A percentile compares a stretch with the other conserved stretches of the same genome.
Conservation (phyloP, 2,113 vertebrate genomes). For the Mus spicilegus region DNA sequence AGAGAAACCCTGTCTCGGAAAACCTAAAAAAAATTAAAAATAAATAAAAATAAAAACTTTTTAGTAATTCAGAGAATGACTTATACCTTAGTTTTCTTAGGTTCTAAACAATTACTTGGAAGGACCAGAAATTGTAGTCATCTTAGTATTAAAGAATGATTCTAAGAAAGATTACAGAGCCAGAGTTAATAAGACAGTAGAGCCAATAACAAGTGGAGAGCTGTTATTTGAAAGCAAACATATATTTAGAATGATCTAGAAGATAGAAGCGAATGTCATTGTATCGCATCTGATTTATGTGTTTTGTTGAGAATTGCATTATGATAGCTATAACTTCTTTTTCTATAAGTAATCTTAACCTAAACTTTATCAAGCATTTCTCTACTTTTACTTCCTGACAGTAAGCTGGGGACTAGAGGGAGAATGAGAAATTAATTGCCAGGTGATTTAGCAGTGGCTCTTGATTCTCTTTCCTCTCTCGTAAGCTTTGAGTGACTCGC, state of each 20-base stretch:
- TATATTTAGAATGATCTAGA: neutral
- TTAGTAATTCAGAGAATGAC: neutral
- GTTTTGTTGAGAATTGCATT: neutral
- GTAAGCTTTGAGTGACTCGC: neutral
- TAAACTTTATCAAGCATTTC: slow-evolving; percentile 40
- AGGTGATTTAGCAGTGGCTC: neutral
- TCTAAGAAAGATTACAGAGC: neutral
- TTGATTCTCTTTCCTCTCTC: neutral
- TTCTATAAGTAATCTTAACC: neutral
- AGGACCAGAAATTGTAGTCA: neutral
- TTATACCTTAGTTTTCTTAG: slow-evolving; percentile 8
- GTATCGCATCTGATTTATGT: neutral
- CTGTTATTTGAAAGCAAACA: neutral
- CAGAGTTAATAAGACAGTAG: neutral
- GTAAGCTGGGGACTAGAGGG: neutral
- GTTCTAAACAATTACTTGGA: neutral
- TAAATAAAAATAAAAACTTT: neutral
- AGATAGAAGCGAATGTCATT: neutral
- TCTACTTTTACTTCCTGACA: neutral
- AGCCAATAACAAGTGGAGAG: neutral
- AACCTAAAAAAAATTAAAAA: too few species aligned
- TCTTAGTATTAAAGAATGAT: neutral
- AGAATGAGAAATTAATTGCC: neutral
- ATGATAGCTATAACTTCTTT: neutral
- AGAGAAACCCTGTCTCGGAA: too few species aligned